Percentiles rank a stretch among this genome's conserved stretches.
phyloP scores from a whole-genome alignment of 2,113 vertebrate species.

The Scortum barcoo region DNA sequence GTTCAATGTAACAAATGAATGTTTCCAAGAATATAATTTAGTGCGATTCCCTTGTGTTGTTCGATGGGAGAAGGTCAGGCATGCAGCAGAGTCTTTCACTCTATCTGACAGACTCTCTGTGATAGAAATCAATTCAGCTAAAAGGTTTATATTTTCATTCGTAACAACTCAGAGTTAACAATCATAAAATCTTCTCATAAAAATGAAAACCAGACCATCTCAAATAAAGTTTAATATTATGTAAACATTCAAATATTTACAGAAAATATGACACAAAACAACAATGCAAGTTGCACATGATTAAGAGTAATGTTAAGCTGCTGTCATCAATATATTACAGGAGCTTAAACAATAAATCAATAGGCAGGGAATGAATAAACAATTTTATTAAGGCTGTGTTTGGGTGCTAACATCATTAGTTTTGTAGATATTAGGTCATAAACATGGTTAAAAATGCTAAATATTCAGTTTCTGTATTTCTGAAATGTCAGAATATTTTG shows the following conservation, averaged over 20 bases:
- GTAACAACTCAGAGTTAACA: neutral
- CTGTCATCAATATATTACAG: neutral
- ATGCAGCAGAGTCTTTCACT: neutral
- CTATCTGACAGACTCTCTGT: neutral
- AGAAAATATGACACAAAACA: neutral
- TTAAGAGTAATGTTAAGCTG: neutral
- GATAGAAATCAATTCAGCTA: neutral
- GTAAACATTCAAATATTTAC: neutral
- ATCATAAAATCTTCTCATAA: neutral
- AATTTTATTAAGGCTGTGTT: too few relatives aligned
- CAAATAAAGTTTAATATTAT: neutral
- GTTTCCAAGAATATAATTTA: neutral
- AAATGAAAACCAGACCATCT: neutral
- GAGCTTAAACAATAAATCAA: neutral
- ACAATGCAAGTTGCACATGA: neutral
- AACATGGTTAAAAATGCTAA: neutral
- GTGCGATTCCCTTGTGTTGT: neutral
- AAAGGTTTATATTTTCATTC: slow-evolving; percentile 1
- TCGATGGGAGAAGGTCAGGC: slow-evolving; percentile 33
- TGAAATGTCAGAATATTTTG: neutral
- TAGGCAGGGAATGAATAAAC: neutral
- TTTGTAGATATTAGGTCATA: too few relatives aligned
- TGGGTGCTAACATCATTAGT: too few relatives aligned
- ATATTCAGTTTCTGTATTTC: neutral
- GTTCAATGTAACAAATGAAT: neutral